Evolutionary conservation across 2,797 vertebrate genomes (phyloP).

Genomic region (Sus cebifrons): DNA sequence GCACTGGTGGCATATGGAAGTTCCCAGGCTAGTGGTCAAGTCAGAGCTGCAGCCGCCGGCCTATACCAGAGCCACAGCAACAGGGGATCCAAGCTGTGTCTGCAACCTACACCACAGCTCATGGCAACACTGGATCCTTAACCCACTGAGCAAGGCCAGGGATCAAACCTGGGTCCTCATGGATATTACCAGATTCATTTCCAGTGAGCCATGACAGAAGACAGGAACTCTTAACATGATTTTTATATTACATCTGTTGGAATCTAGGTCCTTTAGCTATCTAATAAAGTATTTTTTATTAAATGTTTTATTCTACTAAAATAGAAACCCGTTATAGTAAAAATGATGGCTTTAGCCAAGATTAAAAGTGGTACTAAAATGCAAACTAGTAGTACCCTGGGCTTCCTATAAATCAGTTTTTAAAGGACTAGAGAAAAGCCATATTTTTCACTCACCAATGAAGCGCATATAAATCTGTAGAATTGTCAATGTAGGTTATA

Average conservation of each 20-base stretch:
- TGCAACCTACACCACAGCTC: too few relatives aligned
- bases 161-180: too few relatives aligned
- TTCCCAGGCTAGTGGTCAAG: too few relatives aligned
- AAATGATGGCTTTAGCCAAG: conserved; percentile 78
- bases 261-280: conserved; percentile 68
- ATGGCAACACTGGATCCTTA: too few relatives aligned
- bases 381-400: conserved; percentile 70
- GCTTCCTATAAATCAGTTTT: conserved; percentile 78
- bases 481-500: conserved; percentile 76
- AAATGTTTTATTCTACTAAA: conserved; percentile 79
- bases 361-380: conserved; percentile 86
- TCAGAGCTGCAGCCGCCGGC: too few relatives aligned
- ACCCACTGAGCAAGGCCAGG: too few relatives aligned
- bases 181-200: too few relatives aligned
- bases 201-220: too few relatives aligned
- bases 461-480: conserved; percentile 55
- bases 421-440: conserved; percentile 72
- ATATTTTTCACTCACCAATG: conserved; percentile 72
- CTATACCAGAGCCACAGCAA: too few relatives aligned
- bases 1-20: too few relatives aligned
- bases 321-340: conserved; percentile 70
- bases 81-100: too few relatives aligned
- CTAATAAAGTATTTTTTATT: conserved; percentile 82
- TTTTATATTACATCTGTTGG: conserved; percentile 63
- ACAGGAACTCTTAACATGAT: conserved; percentile 30